Conservation (phyloP, 2,797 vertebrate genomes). For the Thunnus albacares region DNA sequence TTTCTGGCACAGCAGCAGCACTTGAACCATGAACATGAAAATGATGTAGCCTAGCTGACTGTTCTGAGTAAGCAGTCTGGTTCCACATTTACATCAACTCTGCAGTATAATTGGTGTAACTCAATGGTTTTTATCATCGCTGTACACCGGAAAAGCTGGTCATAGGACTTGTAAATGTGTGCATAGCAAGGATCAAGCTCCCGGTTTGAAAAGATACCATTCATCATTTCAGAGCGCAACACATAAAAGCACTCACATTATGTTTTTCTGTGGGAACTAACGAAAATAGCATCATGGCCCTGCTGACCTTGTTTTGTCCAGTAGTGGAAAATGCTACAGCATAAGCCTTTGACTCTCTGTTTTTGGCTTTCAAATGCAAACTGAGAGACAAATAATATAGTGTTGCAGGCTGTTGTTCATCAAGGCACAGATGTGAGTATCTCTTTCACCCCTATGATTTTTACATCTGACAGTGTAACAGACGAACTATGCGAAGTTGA, state of each 20-base stretch:
- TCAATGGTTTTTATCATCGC: not conserved
- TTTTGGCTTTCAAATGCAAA: conserved; percentile 2
- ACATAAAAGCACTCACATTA: not conserved
- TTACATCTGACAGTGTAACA: not conserved
- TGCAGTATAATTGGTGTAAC: not conserved
- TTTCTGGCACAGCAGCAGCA: not conserved
- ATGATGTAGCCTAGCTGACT: not conserved
- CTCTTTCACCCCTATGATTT: not conserved
- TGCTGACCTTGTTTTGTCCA: conserved; percentile 26
- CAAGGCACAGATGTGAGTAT: not conserved
- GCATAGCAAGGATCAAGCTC: not conserved
- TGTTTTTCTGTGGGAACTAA: conserved; percentile 1
- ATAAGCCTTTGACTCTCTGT: not conserved
- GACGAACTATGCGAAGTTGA: not conserved
- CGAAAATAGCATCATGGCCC: not conserved
- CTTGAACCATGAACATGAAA: conserved; percentile 11
- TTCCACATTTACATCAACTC: not conserved
- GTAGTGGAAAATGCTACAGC: conserved; percentile 10
- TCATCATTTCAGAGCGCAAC: not conserved
- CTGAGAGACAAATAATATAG: not conserved
- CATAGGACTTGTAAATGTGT: not conserved
- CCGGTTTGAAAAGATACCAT: not conserved
- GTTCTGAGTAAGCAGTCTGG: conserved; percentile 10
- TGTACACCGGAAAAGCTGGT: not conserved
- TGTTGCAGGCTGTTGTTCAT: conserved; percentile 24